Percentiles rank a stretch among this genome's conserved stretches.
These are phyloP conservation scores for Pilophorus perplexus DNA, from an alignment of 2,888 invertebrate species.

Conservation along the genomic window DNA sequence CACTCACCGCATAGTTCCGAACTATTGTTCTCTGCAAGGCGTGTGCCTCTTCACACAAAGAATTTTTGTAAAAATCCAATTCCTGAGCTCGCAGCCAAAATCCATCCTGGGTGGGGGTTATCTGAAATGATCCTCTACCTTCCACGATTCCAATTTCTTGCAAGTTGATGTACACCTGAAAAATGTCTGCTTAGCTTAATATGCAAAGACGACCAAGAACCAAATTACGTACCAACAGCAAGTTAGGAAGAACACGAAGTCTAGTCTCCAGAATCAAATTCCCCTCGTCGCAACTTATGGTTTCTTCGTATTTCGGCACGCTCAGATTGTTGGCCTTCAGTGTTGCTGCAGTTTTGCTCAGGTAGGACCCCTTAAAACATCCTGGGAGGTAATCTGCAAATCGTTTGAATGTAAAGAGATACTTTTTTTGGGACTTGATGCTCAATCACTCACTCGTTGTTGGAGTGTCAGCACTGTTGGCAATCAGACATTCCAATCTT, in stretches of 20 bases:
- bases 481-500: not conserved
- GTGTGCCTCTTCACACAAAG: conserved; percentile 11
- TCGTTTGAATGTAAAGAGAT: too few relatives aligned
- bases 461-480: not conserved
- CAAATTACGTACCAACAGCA: conserved; percentile 5
- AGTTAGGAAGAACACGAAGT: conserved; percentile 9
- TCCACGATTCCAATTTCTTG: conserved; percentile 16
- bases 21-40: conserved; percentile 2
- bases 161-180: conserved; percentile 18
- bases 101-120: conserved; percentile 1
- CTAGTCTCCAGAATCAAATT: conserved; percentile 14
- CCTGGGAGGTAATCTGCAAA: too few relatives aligned
- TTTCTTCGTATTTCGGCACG: conserved; percentile 9
- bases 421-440: too few relatives aligned
- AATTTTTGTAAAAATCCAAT: conserved; percentile 16
- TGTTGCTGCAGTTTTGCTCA: not conserved
- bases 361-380: not conserved
- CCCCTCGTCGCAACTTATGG: conserved; percentile 2
- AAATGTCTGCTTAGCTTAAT: too few relatives aligned
- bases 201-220: not conserved
- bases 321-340: not conserved
- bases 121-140: conserved; percentile 18
- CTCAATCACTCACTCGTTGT: too few relatives aligned
- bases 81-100: conserved; percentile 4
- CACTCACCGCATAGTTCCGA: conserved; percentile 7